phyloP scores from a whole-genome alignment of 64 coral and sea anemone species.

The Pachyseris speciosa region DNA sequence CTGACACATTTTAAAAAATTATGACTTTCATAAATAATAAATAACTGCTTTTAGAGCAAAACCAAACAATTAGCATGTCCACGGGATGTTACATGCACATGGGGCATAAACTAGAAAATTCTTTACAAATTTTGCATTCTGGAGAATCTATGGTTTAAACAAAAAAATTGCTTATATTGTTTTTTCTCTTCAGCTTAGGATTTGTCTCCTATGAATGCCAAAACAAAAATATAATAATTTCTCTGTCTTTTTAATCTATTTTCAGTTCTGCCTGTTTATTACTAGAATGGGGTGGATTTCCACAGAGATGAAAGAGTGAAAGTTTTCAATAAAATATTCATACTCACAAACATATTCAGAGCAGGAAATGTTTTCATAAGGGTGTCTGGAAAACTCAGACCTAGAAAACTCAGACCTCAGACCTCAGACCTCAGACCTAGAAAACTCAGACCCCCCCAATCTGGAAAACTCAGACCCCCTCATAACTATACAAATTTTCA shows the following conservation, averaged over 20 bases:
- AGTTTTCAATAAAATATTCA: conserved; percentile 33
- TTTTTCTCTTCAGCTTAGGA: too few species aligned
- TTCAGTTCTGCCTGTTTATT: too few species aligned
- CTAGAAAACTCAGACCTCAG: too few species aligned
- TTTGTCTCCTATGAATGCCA: too few species aligned
- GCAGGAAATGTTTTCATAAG: neutral
- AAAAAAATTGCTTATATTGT: too few species aligned
- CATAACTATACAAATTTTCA: too few species aligned
- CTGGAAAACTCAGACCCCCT: too few species aligned
- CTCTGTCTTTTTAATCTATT: too few species aligned
- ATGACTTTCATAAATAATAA: conserved; percentile 45
- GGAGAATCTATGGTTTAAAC: neutral
- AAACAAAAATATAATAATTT: too few species aligned
- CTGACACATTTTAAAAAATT: neutral
- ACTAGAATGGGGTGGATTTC: neutral
- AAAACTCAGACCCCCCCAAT: too few species aligned
- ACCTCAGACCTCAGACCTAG: too few species aligned
- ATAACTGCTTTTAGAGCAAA: neutral
- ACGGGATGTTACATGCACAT: neutral
- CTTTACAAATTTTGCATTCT: neutral
- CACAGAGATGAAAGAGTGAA: neutral
- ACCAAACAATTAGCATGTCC: neutral
- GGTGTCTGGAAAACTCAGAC: too few species aligned
- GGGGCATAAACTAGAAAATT: neutral
- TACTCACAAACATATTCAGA: neutral